A percentile compares a stretch with the other conserved stretches of the same genome.
Conservation (phyloP, 2,888 invertebrate species). For the Dryomyza anilis region DNA sequence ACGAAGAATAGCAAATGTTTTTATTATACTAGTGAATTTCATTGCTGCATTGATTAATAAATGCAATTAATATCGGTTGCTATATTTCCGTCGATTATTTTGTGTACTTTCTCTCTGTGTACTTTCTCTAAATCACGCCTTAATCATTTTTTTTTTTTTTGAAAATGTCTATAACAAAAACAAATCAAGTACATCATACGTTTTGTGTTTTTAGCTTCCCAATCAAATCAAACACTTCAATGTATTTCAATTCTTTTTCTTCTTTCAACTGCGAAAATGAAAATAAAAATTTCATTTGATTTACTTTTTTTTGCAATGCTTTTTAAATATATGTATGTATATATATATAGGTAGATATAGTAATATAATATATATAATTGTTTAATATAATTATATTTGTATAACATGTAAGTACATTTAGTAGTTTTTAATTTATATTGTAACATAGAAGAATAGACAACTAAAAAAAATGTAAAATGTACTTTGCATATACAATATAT, state of each 20-base stretch:
- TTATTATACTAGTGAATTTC: too few species aligned
- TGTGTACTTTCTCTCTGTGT: background rate
- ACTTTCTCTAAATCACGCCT: background rate
- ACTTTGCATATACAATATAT: background rate
- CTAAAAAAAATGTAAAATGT: too few species aligned
- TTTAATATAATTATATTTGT: background rate
- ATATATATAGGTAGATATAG: constrained; percentile 6
- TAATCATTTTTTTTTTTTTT: too few species aligned
- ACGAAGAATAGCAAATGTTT: too few species aligned
- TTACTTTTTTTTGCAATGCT: constrained; percentile 4
- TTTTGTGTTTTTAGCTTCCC: too few species aligned
- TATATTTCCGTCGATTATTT: too few species aligned
- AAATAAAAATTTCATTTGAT: constrained; percentile 13
- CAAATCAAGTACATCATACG: too few species aligned
- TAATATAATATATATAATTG: constrained; percentile 9
- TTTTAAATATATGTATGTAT: constrained; percentile 10
- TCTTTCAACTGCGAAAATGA: constrained; percentile 18
- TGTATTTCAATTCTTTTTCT: too few species aligned
- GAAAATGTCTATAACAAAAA: background rate
- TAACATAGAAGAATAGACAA: constrained; percentile 8
- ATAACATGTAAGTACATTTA: background rate
- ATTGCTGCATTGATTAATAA: too few species aligned
- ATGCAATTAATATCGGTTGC: too few species aligned
- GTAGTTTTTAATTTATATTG: background rate
- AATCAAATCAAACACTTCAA: too few species aligned